Percentiles rank a stretch among this genome's conserved stretches.
phyloP scores from a whole-genome alignment of 2,113 vertebrate species.

The Sterrhoptilus dennistouni region DNA sequence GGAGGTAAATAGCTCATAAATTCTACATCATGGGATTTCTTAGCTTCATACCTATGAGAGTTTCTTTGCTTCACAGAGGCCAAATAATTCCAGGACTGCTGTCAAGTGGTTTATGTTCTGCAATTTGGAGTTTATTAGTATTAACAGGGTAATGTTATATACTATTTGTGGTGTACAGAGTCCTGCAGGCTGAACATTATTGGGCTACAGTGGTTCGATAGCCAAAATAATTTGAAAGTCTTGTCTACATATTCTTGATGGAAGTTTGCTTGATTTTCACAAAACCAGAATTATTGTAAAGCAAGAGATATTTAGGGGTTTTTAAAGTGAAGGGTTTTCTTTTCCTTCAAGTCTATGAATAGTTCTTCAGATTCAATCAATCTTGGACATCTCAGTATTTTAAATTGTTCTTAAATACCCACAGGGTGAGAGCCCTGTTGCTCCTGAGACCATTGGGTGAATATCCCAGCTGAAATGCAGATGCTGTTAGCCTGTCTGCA shows the following conservation, averaged over 20 bases:
- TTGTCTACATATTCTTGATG: not conserved
- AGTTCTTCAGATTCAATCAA: not conserved
- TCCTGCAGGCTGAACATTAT: constrained; percentile 9
- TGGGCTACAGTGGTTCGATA: not conserved
- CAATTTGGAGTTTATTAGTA: constrained; percentile 39
- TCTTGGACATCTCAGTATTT: not conserved
- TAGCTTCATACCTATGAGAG: constrained; percentile 20
- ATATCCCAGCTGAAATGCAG: not conserved
- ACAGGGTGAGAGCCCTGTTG: not conserved
- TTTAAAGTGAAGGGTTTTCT: not conserved
- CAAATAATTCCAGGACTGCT: constrained; percentile 49
- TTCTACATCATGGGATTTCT: constrained; percentile 47
- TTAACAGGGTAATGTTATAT: constrained; percentile 29
- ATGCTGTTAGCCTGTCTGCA: not conserved
- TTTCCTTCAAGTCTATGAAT: not conserved
- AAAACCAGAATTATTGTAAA: not conserved
- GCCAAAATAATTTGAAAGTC: not conserved
- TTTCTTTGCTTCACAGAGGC: not conserved
- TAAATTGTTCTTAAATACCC: not conserved
- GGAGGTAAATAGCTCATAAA: constrained; percentile 30
- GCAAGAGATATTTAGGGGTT: not conserved
- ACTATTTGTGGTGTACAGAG: not conserved
- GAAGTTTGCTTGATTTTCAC: not conserved
- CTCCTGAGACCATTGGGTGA: not conserved
- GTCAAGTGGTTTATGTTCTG: constrained; percentile 46